These are phyloP conservation scores for Potamarius usumacintae DNA, from an alignment of 2,113 vertebrate species.

Conservation along the genomic window DNA sequence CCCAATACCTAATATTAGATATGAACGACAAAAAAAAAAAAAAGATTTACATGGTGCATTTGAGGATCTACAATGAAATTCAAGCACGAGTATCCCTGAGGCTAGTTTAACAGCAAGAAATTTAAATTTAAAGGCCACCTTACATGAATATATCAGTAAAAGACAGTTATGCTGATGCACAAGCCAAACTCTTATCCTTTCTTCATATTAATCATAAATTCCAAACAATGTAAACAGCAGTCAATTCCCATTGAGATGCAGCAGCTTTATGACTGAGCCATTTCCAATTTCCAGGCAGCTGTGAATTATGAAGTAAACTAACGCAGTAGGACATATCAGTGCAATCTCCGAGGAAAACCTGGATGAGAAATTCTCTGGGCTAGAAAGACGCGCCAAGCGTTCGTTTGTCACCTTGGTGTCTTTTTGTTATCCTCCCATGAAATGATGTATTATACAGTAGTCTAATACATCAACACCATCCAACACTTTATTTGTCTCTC, in stretches of 20 bases:
- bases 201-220: conserved; percentile 8
- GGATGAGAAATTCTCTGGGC: conserved; percentile 10
- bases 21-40: neutral
- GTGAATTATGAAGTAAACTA: conserved; percentile 6
- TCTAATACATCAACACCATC: neutral
- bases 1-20: neutral
- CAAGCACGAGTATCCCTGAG: neutral
- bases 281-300: conserved; percentile 20
- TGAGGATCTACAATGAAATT: neutral
- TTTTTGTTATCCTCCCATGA: conserved; percentile 21
- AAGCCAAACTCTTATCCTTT: neutral
- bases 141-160: neutral
- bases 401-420: conserved; percentile 7
- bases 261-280: neutral
- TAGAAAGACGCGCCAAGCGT: neutral
- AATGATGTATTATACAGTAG: conserved; percentile 21
- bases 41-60: neutral
- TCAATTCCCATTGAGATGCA: neutral
- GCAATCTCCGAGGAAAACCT: conserved; percentile 2
- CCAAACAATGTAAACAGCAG: neutral
- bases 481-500: conserved; percentile 1
- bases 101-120: neutral
- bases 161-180: neutral
- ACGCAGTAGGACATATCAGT: neutral
- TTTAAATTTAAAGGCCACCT: neutral